Conservation (phyloP, 1,140 invertebrate genomes). For the Phortica variegata region DNA sequence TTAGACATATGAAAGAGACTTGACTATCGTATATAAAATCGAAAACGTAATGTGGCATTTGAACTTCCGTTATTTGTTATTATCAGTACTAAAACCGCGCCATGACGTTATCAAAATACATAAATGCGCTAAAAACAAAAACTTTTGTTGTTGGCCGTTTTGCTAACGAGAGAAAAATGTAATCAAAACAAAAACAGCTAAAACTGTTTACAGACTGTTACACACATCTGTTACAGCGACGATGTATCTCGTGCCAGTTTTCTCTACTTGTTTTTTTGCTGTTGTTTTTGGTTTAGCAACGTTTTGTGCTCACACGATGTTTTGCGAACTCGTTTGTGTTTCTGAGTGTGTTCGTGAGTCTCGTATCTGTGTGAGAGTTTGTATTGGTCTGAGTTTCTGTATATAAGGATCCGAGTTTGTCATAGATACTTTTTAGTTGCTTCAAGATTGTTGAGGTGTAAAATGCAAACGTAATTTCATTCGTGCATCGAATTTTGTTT, state of each 20-base stretch:
- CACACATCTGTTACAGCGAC: conserved; percentile 3
- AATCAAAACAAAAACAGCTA: background rate
- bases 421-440: conserved; percentile 32
- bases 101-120: too few relatives aligned
- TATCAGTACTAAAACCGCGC: background rate
- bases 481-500: background rate
- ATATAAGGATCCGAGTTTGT: conserved; percentile 26
- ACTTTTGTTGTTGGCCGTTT: too few relatives aligned
- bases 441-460: conserved; percentile 24
- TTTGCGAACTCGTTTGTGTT: too few relatives aligned
- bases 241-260: background rate
- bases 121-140: background rate
- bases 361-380: too few relatives aligned
- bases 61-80: conserved; percentile 23
- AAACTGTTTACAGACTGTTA: conserved; percentile 11
- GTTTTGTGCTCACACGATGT: too few relatives aligned
- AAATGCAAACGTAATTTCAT: conserved; percentile 9
- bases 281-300: too few relatives aligned
- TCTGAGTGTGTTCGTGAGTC: conserved; percentile 6
- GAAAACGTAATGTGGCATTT: conserved; percentile 10
- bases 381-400: background rate
- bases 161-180: too few relatives aligned
- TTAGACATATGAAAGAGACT: too few relatives aligned
- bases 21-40: too few relatives aligned
- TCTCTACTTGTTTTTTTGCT: background rate